A percentile compares a stretch with the other conserved stretches of the same genome.
These are phyloP conservation scores for Athalia rosae DNA, from an alignment of 2,888 invertebrate genomes.

Conservation along the genomic window DNA sequence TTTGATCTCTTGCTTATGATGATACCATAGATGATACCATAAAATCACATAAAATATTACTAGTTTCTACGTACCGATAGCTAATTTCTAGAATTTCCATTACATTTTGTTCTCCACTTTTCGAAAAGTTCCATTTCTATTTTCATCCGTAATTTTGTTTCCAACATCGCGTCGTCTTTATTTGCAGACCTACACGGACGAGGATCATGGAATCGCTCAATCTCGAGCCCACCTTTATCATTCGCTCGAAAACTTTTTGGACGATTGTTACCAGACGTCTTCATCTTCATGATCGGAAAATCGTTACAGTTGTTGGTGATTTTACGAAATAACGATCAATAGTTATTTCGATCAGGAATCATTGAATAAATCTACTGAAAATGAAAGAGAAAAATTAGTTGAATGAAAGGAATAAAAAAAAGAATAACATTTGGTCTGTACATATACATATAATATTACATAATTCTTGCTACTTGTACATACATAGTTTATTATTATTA, in stretches of 20 bases:
- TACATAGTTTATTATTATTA: neutral
- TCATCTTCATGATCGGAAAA: slow-evolving; percentile 57
- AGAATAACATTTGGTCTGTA: slow-evolving; percentile 1
- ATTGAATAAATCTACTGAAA: neutral
- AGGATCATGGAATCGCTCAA: slow-evolving; percentile 89
- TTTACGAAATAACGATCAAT: slow-evolving; percentile 2
- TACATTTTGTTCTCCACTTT: too few relatives aligned
- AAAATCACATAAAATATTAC: too few relatives aligned
- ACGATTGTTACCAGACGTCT: slow-evolving; percentile 75
- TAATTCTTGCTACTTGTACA: neutral
- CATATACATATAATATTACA: neutral
- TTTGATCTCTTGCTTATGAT: too few relatives aligned
- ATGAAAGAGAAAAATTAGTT: neutral
- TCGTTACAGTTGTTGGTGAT: neutral
- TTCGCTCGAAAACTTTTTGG: slow-evolving; percentile 89
- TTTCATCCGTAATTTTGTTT: neutral
- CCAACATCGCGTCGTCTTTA: slow-evolving; percentile 45
- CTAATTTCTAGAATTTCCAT: too few relatives aligned
- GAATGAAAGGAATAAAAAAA: slow-evolving; percentile 9
- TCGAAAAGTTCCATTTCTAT: neutral
- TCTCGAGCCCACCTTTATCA: slow-evolving; percentile 93
- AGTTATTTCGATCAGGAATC: slow-evolving; percentile 7
- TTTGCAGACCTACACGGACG: slow-evolving; percentile 93
- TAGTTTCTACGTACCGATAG: too few relatives aligned
- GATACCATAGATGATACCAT: too few relatives aligned